These are phyloP conservation scores for Sarcophaga variegata DNA, from an alignment of 2,888 invertebrate species.

Conservation along the genomic window DNA sequence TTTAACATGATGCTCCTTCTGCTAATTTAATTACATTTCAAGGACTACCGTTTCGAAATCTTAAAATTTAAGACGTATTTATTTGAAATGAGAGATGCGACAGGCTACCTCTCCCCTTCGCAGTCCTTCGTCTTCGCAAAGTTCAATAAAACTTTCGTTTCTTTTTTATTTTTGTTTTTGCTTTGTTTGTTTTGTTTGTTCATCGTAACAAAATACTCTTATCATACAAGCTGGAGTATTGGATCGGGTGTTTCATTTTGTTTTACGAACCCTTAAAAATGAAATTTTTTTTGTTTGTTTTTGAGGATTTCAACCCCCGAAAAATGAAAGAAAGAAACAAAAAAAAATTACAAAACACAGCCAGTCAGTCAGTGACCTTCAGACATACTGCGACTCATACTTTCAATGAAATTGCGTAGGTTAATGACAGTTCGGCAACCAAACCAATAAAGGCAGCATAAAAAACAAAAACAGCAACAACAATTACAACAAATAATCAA, in stretches of 20 bases:
- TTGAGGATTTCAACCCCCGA: not conserved
- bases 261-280: constrained; percentile 45
- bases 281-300: not conserved
- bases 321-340: constrained; percentile 1
- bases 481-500: not conserved
- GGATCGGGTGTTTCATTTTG: constrained; percentile 7
- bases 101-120: too few species aligned
- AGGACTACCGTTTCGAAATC: too few species aligned
- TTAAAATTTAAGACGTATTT: too few species aligned
- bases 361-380: constrained; percentile 62
- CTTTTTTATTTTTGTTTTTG: not conserved
- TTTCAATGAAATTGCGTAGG: constrained; percentile 49
- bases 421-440: constrained; percentile 47
- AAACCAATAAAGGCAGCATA: not conserved
- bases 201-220: not conserved
- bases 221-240: not conserved
- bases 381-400: constrained; percentile 28
- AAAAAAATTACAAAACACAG: not conserved
- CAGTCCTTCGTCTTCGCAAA: not conserved
- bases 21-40: too few species aligned
- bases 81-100: too few species aligned
- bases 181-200: not conserved
- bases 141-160: not conserved
- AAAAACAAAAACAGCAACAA: constrained; percentile 1
- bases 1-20: too few species aligned